These are phyloP conservation scores for Euclidia mi DNA, from an alignment of 2,888 invertebrate genomes.

Conservation along the genomic window DNA sequence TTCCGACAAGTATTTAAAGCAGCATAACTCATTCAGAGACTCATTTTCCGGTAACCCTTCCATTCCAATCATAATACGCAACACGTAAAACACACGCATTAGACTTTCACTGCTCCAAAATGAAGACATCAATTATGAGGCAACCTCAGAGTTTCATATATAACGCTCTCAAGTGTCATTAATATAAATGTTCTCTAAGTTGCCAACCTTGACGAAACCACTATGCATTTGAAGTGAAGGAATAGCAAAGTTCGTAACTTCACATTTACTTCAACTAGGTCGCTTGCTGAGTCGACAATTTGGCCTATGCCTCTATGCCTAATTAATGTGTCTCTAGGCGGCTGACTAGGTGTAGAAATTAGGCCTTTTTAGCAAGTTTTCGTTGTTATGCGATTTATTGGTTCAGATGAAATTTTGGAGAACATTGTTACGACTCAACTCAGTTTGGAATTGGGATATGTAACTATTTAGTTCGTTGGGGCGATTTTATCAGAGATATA, in stretches of 20 bases:
- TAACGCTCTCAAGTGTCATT: not conserved
- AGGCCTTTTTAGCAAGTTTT: not conserved
- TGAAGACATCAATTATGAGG: not conserved
- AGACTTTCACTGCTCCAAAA: no score
- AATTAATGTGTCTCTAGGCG: not conserved
- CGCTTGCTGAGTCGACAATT: slow-evolving; percentile 12
- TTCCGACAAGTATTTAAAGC: no score
- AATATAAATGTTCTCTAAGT: not conserved
- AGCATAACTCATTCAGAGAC: no score
- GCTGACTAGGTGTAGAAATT: slow-evolving; percentile 3
- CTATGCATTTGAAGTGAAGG: slow-evolving; percentile 10
- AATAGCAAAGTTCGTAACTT: slow-evolving; percentile 13
- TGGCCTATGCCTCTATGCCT: slow-evolving; percentile 1
- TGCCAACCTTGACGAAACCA: slow-evolving; percentile 3
- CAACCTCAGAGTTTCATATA: not conserved
- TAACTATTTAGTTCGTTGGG: no score
- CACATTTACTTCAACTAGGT: slow-evolving; percentile 20
- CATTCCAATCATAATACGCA: no score
- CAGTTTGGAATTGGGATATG: no score
- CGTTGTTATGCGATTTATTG: no score
- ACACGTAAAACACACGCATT: no score
- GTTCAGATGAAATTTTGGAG: no score
- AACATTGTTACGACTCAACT: no score
- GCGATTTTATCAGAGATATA: no score
- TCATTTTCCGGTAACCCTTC: no score